These are phyloP conservation scores for Indicator maculatus DNA, from an alignment of 2,113 vertebrate species.

Conservation along the genomic window DNA sequence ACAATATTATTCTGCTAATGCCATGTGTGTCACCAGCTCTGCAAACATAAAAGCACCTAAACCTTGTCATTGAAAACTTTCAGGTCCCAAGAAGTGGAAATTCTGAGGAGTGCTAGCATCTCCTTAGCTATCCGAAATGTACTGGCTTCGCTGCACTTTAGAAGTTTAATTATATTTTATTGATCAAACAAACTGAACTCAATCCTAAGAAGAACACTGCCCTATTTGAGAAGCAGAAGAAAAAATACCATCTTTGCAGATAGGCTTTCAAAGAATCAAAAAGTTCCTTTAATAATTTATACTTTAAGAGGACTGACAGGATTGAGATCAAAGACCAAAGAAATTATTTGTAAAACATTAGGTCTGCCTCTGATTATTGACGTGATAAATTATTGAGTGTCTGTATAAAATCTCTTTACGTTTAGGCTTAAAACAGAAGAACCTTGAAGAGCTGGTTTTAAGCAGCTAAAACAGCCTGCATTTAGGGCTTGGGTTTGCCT, in stretches of 20 bases:
- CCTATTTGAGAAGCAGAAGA: conserved; percentile 38
- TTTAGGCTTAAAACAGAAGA: conserved; percentile 44
- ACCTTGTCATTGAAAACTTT: conserved; percentile 50
- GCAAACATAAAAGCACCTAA: conserved; percentile 31
- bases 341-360: conserved; percentile 64
- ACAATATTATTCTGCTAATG: conserved; percentile 47
- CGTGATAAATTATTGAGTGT: conserved; percentile 60
- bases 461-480: conserved; percentile 26
- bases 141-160: neutral
- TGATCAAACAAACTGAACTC: conserved; percentile 54
- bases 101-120: neutral
- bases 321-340: conserved; percentile 34
- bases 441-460: conserved; percentile 45
- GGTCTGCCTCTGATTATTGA: conserved; percentile 59
- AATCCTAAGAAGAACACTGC: neutral
- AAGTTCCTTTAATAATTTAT: conserved; percentile 68
- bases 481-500: neutral
- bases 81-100: conserved; percentile 22
- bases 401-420: neutral
- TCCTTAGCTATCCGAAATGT: conserved; percentile 10
- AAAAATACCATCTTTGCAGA: conserved; percentile 37
- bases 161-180: conserved; percentile 67
- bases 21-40: conserved; percentile 25
- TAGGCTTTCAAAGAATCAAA: conserved; percentile 44
- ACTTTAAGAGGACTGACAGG: conserved; percentile 57